Evolutionary conservation across 1,140 invertebrate genomes (phyloP), one percentile per base, ranked within the genome.

Genomic region (Drosophila pseudoananassae): DNA sequence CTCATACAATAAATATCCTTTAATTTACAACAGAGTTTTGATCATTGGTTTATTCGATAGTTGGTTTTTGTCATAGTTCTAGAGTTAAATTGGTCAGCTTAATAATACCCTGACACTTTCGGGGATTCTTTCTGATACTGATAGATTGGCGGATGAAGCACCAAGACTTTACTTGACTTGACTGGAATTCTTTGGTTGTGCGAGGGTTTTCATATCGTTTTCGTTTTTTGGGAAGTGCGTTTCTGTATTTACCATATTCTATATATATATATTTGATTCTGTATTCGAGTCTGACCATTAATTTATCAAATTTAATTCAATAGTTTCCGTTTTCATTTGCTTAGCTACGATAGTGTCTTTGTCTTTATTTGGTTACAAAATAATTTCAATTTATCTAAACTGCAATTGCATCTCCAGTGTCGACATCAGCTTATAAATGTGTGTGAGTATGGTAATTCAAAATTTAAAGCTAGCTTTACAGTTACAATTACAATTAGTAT

Each of bases 11-110:
- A 76, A 64, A 72, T 3, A 49, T 23, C 8, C 14, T 12, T 55
- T 10, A 17, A 20, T 55, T 57, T 60, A 66, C 54, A 73, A 66
- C 55, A 60, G 53, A 73, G 38, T 87, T 76, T 76, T 77, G 82
- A 85, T 84, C 71, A 80, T 85, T 76, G 61, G 57, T 85, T 85
- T 87, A 87, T 87, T 87, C 78, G 76, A 64, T 78, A 78, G 72
- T 81, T 84, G 55, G 47, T 68, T 77, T 33, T 69, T 43, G 40
- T 65, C 72, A 54, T 78, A 83, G 61, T 43, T 60, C 83, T 88
- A 89, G 57, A 77, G 57, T 88, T 88, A 88, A 88, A 89, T 88
- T 88, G 83, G 83, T 88, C 83, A 88, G 83, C 83, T 88, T 88
- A 88, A 77, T 76, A n/a, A 68, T 70, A 70, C 65, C 65, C 60